Base-by-base conservation (phyloP, 2,888 invertebrate species). In the Synanthedon tipuliformis region DNA sequence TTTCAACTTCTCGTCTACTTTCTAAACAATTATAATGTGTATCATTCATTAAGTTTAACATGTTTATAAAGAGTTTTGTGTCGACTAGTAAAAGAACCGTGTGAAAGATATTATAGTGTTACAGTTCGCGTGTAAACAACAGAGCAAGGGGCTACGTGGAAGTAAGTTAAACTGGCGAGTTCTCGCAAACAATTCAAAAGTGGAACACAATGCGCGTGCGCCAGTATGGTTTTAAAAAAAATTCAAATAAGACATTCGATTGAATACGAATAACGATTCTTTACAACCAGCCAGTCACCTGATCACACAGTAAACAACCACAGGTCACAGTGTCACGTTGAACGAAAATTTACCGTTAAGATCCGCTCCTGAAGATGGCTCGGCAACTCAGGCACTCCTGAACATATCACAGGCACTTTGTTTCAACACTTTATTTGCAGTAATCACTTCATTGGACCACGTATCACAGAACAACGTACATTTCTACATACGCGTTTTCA, bases 91-190 rank as follows among this genome's bases (percentile, higher is more conserved):
- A 45, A 8, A 45, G 13, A 41, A 40, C 61, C 64, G 64, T 62
- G 65, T 68, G 68, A 64, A 34, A 34, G 61, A 64, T 65, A 63
- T 63, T 65, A 68, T 75, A 23, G 23, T 81, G 83, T 81, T 78
- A 81, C 78, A 83, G 79, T 79, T 83, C 75, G 76, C 78, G 77
- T 66, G 81, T 81, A 83, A 82, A 84, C 81, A 84, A 68, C 70
- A 34, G 34, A 8, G 73, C 71, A 69, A 71, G 64, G 66, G 68
- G 63, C 78, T 75, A 83, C 84, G 83, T 85, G 82, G 82, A 82
- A 74, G 67, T 63, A 65, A 65, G 61, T 61, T 61, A 58, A 59
- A 34, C 34, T 34, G 34, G 34, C 64, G 61, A 67, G 61, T 63
- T 66, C 64, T 67, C 64, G 64, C 64, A 56, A 58, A 50, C 54